phyloP scores from a whole-genome alignment of 2,113 vertebrate species.

The Labrus mixtus region DNA sequence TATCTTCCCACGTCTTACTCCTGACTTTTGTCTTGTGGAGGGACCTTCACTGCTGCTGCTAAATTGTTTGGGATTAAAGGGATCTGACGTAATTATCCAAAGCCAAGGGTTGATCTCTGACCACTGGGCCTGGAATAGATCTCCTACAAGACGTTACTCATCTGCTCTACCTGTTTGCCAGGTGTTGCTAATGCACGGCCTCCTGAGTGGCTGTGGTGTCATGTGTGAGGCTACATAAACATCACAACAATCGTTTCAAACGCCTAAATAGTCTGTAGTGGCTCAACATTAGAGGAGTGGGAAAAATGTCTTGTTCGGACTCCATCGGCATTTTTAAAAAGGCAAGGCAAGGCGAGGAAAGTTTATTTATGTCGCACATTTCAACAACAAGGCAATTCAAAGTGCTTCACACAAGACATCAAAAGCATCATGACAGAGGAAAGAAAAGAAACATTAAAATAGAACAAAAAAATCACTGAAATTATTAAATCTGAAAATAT shows the following conservation, averaged over 20 bases:
- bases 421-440: too few species aligned
- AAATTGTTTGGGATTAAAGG: slow-evolving; percentile 76
- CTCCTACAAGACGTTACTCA: slow-evolving; percentile 51
- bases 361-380: too few species aligned
- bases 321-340: too few species aligned
- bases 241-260: not conserved
- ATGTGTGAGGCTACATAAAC: not conserved
- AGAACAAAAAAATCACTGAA: too few species aligned
- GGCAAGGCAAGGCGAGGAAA: too few species aligned
- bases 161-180: slow-evolving; percentile 40
- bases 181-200: not conserved
- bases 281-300: not conserved
- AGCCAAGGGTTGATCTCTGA: slow-evolving; percentile 77
- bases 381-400: too few species aligned
- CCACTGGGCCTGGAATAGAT: slow-evolving; percentile 77
- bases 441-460: too few species aligned
- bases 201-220: not conserved
- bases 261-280: not conserved
- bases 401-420: too few species aligned
- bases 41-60: slow-evolving; percentile 19
- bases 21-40: not conserved
- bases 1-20: not conserved
- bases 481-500: too few species aligned
- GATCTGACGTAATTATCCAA: slow-evolving; percentile 73
- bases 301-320: not conserved